These are phyloP conservation scores for Aplodontia rufa DNA, from an alignment of 2,113 vertebrate genomes.

Conservation along the genomic window DNA sequence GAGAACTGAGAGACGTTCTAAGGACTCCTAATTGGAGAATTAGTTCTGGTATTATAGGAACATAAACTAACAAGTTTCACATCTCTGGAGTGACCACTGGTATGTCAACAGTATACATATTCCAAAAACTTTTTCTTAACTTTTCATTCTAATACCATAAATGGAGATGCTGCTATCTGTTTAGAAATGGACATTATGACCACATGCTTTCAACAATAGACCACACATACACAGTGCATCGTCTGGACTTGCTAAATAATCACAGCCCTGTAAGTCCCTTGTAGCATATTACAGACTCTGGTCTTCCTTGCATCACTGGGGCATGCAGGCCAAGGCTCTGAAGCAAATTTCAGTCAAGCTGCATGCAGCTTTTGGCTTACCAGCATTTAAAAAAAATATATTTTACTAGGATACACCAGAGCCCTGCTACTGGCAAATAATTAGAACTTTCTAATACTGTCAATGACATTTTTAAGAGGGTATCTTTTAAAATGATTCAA, in stretches of 20 bases:
- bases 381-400: background rate
- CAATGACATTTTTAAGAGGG: background rate
- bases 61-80: background rate
- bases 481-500: background rate
- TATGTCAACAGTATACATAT: background rate
- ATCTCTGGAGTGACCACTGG: background rate
- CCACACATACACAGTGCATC: no score
- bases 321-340: background rate
- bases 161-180: background rate
- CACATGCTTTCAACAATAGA: background rate
- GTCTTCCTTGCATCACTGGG: no score
- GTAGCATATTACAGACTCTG: background rate
- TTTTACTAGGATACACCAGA: background rate
- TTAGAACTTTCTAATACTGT: background rate
- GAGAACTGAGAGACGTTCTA: background rate
- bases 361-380: background rate
- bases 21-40: background rate
- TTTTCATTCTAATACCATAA: background rate
- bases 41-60: background rate
- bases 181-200: background rate
- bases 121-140: background rate
- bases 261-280: background rate
- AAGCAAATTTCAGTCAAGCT: background rate
- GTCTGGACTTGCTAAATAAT: background rate
- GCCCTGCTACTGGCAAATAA: background rate